Conservation (phyloP, 2,113 vertebrate species). For the Monopterus albus region DNA sequence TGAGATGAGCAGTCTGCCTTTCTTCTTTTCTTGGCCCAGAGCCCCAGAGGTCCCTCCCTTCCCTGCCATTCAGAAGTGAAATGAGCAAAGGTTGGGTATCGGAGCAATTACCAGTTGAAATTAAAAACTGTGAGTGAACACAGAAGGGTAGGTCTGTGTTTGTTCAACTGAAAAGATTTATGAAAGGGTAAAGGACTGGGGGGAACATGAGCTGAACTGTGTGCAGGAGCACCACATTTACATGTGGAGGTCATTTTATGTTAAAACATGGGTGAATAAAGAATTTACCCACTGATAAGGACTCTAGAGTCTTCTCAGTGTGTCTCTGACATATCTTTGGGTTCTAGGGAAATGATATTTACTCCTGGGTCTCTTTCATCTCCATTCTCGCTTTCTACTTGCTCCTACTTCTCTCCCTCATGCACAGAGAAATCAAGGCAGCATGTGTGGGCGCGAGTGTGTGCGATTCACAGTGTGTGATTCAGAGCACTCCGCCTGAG, state of each 20-base stretch:
- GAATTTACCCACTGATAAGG: no score
- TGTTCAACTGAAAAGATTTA: constrained; percentile 10
- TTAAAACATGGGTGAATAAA: constrained; percentile 17
- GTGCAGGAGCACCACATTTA: not conserved
- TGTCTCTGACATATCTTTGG: constrained; percentile 26
- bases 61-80: not conserved
- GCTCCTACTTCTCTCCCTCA: constrained; percentile 3
- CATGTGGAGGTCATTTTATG: not conserved
- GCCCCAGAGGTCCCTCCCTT: constrained; percentile 14
- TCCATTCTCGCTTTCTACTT: constrained; percentile 23
- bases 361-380: constrained; percentile 39
- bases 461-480: constrained; percentile 61
- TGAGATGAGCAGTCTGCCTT: constrained; percentile 29
- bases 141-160: not conserved
- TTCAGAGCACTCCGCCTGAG: constrained; percentile 87
- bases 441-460: constrained; percentile 20
- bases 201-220: constrained; percentile 27
- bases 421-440: constrained; percentile 22
- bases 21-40: not conserved
- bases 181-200: constrained; percentile 16
- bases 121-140: constrained; percentile 36
- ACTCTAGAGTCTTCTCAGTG: constrained; percentile 35
- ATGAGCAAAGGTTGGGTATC: constrained; percentile 27
- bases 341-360: constrained; percentile 41
- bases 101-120: constrained; percentile 42